Evolutionary conservation across 1,140 invertebrate genomes (phyloP).

Genomic region (Neotoxoptera formosana): DNA sequence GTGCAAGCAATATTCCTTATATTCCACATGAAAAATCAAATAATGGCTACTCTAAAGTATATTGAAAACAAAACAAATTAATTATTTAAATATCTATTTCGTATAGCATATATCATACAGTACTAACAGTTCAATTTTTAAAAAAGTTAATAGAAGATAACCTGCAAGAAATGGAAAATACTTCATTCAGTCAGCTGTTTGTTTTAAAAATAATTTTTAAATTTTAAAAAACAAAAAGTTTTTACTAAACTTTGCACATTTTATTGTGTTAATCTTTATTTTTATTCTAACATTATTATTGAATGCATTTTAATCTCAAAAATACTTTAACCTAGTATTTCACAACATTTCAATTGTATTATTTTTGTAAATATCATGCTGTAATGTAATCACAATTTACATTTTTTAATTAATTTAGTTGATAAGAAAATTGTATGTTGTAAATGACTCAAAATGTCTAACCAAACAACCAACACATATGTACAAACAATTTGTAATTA

Average conservation of each 20-base stretch:
- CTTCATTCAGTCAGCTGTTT: background rate
- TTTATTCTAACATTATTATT: background rate
- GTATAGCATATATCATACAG: background rate
- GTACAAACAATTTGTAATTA: background rate
- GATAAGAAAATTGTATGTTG: background rate
- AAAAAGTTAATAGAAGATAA: background rate
- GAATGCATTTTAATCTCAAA: background rate
- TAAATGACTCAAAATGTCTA: background rate
- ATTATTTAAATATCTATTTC: background rate
- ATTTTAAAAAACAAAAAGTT: background rate
- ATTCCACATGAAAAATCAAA: background rate
- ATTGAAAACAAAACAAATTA: background rate
- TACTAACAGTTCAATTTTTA: background rate
- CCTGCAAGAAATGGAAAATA: background rate
- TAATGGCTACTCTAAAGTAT: background rate
- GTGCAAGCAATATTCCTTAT: constrained; percentile 65
- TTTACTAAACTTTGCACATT: background rate
- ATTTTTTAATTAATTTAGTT: background rate
- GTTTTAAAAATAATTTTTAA: background rate
- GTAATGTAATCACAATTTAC: background rate
- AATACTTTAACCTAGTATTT: background rate
- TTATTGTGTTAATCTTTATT: background rate
- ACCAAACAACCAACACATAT: background rate
- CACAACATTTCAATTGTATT: background rate
- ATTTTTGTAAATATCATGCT: background rate